These are phyloP conservation scores for Ennomos erosarius DNA, from an alignment of 2,888 invertebrate genomes.

Conservation along the genomic window DNA sequence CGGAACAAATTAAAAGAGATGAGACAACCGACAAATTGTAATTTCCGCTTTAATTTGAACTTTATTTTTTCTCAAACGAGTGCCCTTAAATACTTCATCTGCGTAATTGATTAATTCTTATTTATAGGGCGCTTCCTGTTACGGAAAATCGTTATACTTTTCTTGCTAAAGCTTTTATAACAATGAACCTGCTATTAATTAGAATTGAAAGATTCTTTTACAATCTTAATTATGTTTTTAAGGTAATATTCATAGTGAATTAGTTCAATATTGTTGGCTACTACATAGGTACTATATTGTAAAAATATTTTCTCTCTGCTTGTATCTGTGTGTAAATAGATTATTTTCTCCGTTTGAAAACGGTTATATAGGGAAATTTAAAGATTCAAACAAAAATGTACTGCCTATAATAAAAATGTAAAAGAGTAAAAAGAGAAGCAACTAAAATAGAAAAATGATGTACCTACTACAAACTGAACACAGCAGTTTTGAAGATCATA, in stretches of 20 bases:
- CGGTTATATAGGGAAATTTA: no score
- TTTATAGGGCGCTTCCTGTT: slow-evolving; percentile 25
- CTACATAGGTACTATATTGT: no score
- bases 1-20: slow-evolving; percentile 29
- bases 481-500: no score
- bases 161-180: slow-evolving; percentile 20
- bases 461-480: no score
- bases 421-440: no score
- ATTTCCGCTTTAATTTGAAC: slow-evolving; percentile 29
- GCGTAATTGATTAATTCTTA: slow-evolving; percentile 33
- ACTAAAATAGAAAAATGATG: no score
- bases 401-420: no score
- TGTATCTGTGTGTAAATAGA: no score
- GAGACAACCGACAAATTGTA: slow-evolving; percentile 32
- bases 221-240: slow-evolving; percentile 9
- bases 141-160: slow-evolving; percentile 16
- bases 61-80: slow-evolving; percentile 28
- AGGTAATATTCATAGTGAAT: neutral
- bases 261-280: neutral
- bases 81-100: slow-evolving; percentile 28
- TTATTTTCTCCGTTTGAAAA: no score
- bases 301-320: no score
- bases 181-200: slow-evolving; percentile 24
- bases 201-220: slow-evolving; percentile 17
- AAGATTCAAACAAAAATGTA: no score